phyloP scores from a whole-genome alignment of 2,888 invertebrate genomes.

The Tetheella fluctuosa region DNA sequence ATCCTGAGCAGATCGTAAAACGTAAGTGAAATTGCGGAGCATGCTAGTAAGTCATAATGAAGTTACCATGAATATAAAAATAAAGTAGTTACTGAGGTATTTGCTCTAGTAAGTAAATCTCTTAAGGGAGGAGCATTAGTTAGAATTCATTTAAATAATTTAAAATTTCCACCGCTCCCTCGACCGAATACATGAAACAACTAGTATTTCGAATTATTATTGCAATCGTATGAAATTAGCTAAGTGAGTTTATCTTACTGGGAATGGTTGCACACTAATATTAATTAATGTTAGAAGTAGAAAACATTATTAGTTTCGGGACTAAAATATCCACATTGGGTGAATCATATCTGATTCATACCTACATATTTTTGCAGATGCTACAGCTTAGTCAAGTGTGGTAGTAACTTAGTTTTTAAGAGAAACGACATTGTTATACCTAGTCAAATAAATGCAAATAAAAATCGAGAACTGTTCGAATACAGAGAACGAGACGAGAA shows the following conservation, averaged over 20 bases:
- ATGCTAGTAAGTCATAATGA: too few relatives aligned
- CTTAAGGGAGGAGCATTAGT: slow-evolving; percentile 15
- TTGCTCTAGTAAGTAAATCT: background rate
- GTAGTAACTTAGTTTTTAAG: too few relatives aligned
- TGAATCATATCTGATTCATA: too few relatives aligned
- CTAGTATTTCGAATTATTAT: slow-evolving; percentile 14
- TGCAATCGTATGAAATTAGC: slow-evolving; percentile 20
- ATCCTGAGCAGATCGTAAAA: too few relatives aligned
- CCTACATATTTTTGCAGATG: too few relatives aligned
- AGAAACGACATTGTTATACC: too few relatives aligned
- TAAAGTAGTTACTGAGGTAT: background rate
- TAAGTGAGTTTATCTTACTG: slow-evolving; percentile 18
- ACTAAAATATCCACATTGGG: background rate
- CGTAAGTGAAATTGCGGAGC: too few relatives aligned
- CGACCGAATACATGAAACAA: background rate
- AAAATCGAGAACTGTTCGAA: too few relatives aligned
- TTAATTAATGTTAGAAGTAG: background rate
- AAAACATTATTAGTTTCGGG: background rate
- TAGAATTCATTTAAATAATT: slow-evolving; percentile 23
- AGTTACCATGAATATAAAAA: background rate
- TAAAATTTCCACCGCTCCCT: slow-evolving; percentile 14
- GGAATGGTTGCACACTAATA: background rate
- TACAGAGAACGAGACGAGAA: too few relatives aligned
- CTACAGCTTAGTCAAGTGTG: too few relatives aligned
- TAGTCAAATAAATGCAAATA: too few relatives aligned